phyloP scores from a whole-genome alignment of 1,140 invertebrate genomes.

The Trissolcus basalis region DNA sequence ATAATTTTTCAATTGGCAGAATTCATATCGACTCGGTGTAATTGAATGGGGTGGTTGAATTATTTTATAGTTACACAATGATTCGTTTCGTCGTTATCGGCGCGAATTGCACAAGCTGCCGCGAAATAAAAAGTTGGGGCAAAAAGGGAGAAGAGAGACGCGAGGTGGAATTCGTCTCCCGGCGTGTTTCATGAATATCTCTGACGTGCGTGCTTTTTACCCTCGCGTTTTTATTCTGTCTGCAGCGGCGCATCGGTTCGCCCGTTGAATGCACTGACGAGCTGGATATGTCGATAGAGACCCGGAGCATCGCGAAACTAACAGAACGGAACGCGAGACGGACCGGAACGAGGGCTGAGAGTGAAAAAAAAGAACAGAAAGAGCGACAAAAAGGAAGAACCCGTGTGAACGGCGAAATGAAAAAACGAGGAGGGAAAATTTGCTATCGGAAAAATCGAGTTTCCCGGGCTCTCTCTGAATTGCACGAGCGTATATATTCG shows the following conservation, averaged over 20 bases:
- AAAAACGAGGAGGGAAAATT: conserved; percentile 67
- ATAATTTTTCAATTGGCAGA: too few species aligned
- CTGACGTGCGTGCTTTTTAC: conserved; percentile 57
- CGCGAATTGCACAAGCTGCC: conserved; percentile 33
- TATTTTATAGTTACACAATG: conserved; percentile 27
- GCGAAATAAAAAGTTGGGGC: conserved; percentile 23
- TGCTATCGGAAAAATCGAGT: conserved; percentile 74
- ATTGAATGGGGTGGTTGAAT: not conserved
- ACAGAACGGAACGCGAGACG: conserved; percentile 49
- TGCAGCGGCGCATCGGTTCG: conserved; percentile 67
- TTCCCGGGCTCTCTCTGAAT: conserved; percentile 51
- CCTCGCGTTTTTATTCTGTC: conserved; percentile 70
- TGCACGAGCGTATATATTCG: conserved; percentile 25
- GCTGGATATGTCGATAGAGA: conserved; percentile 62
- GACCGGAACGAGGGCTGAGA: conserved; percentile 48
- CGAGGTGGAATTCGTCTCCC: conserved; percentile 36
- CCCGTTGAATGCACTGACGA: conserved; percentile 62
- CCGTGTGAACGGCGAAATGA: conserved; percentile 23
- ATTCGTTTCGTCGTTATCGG: conserved; percentile 17
- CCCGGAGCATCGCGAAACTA: conserved; percentile 53
- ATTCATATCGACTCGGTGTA: not conserved
- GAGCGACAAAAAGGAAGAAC: conserved; percentile 29
- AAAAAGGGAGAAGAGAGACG: conserved; percentile 27
- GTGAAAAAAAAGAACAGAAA: conserved; percentile 52
- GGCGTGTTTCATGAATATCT: conserved; percentile 67